These are phyloP conservation scores for Thelaira solivaga DNA, from an alignment of 2,888 invertebrate genomes.

Conservation along the genomic window DNA sequence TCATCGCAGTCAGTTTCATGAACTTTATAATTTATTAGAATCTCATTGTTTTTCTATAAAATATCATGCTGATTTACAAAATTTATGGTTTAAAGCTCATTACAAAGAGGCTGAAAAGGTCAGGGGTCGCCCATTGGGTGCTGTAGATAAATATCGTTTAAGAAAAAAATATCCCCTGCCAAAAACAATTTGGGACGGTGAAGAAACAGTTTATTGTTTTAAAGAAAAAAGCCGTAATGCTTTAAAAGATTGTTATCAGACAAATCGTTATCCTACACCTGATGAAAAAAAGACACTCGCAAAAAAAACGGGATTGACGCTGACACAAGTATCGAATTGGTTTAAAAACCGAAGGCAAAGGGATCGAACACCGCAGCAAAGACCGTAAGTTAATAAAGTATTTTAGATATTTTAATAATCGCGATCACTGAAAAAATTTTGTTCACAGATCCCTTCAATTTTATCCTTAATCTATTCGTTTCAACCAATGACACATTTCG, in stretches of 20 bases:
- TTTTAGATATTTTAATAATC: background rate
- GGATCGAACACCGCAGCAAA: conserved; percentile 89
- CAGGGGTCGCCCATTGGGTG: conserved; percentile 91
- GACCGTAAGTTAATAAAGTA: conserved; percentile 83
- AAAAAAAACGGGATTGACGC: conserved; percentile 91
- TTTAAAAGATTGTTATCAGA: conserved; percentile 92
- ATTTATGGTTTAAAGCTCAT: conserved; percentile 96
- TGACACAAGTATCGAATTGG: conserved; percentile 94
- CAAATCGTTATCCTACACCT: conserved; percentile 82
- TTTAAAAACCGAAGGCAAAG: conserved; percentile 91
- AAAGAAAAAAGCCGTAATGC: conserved; percentile 97
- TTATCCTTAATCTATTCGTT: too few relatives aligned
- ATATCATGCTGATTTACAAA: conserved; percentile 91
- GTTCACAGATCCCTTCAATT: too few relatives aligned
- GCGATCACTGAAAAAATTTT: too few relatives aligned
- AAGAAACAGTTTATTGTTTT: conserved; percentile 98
- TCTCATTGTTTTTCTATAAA: conserved; percentile 91
- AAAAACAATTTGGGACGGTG: conserved; percentile 99
- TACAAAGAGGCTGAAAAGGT: conserved; percentile 94
- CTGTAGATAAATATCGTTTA: conserved; percentile 96
- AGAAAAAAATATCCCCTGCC: conserved; percentile 97
- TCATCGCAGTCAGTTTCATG: conserved; percentile 90
- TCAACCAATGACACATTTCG: too few relatives aligned
- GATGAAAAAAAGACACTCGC: conserved; percentile 95
- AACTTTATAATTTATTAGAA: conserved; percentile 93